phyloP scores from a whole-genome alignment of 2,888 invertebrate species.

The Tenthredo distinguenda region DNA sequence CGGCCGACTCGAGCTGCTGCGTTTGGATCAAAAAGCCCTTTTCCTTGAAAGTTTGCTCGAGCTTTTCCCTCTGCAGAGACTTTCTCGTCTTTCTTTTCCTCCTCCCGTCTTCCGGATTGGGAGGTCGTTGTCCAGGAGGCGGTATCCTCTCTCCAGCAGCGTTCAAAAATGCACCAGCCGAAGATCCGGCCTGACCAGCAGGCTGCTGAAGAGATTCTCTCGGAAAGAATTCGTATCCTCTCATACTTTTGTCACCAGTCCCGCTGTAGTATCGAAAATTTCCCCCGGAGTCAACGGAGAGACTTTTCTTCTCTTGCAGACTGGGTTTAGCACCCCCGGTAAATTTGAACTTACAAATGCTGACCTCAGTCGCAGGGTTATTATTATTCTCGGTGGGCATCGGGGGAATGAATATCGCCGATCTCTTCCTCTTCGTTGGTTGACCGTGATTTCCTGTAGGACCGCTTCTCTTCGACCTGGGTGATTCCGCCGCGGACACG shows the following conservation, averaged over 20 bases:
- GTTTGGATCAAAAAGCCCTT: constrained; percentile 96
- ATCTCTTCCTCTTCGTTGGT: constrained; percentile 87
- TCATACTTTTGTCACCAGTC: constrained; percentile 89
- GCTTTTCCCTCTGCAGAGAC: constrained; percentile 91
- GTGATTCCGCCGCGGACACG: constrained; percentile 63
- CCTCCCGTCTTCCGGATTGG: constrained; percentile 74
- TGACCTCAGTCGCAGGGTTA: constrained; percentile 91
- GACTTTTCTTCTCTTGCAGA: constrained; percentile 94
- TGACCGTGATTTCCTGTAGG: constrained; percentile 71
- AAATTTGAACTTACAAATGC: constrained; percentile 96
- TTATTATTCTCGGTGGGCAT: constrained; percentile 87
- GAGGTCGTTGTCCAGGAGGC: constrained; percentile 66
- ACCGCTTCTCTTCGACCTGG: constrained; percentile 79
- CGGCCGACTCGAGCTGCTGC: constrained; percentile 94
- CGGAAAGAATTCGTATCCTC: constrained; percentile 89
- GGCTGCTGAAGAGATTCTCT: constrained; percentile 85
- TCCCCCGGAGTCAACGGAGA: constrained; percentile 93
- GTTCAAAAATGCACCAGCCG: constrained; percentile 77
- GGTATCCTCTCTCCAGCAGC: constrained; percentile 81
- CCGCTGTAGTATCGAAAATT: constrained; percentile 94
- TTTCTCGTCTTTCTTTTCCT: constrained; percentile 89
- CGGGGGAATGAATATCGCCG: constrained; percentile 92
- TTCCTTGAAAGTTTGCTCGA: constrained; percentile 95
- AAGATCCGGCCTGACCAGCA: constrained; percentile 78
- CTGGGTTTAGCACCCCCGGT: constrained; percentile 94